Conservation (phyloP, 2,113 vertebrate genomes). For the Neopipo cinnamomea region DNA sequence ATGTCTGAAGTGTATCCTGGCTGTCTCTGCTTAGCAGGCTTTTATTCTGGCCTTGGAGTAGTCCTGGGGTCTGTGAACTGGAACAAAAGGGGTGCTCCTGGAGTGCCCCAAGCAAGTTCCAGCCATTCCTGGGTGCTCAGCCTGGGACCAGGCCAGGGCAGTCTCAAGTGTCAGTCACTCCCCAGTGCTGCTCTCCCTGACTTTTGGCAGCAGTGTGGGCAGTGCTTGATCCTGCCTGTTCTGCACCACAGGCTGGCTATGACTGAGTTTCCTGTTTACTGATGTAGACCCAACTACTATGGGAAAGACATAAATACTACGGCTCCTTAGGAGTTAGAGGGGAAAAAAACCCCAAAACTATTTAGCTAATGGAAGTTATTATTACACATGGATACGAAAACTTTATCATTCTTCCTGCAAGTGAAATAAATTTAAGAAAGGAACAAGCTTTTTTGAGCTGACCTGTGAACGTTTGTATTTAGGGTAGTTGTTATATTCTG, state of each 20-base stretch:
- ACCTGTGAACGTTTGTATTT: fast-evolving
- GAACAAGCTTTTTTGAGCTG: neutral
- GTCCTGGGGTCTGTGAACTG: neutral
- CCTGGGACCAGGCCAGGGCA: neutral
- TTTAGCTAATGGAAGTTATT: neutral
- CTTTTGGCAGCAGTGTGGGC: fast-evolving
- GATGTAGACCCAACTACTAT: neutral
- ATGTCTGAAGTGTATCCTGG: neutral
- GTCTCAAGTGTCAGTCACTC: neutral
- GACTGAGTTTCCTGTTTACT: neutral
- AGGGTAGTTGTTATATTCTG: neutral
- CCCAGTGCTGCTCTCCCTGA: neutral
- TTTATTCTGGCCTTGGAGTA: neutral
- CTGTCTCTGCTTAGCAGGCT: neutral
- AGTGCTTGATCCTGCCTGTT: neutral
- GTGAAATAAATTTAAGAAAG: neutral
- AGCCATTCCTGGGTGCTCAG: fast-evolving
- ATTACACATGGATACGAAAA: neutral
- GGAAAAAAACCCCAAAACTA: neutral
- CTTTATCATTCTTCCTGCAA: too few species aligned
- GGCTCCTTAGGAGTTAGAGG: neutral
- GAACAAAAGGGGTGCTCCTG: neutral
- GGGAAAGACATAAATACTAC: neutral
- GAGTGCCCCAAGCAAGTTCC: neutral
- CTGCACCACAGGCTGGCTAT: neutral